Percentiles rank a stretch among this genome's conserved stretches.
These are phyloP conservation scores for Phyllotis vaccarum DNA, from an alignment of 2,797 vertebrate genomes.

Conservation along the genomic window DNA sequence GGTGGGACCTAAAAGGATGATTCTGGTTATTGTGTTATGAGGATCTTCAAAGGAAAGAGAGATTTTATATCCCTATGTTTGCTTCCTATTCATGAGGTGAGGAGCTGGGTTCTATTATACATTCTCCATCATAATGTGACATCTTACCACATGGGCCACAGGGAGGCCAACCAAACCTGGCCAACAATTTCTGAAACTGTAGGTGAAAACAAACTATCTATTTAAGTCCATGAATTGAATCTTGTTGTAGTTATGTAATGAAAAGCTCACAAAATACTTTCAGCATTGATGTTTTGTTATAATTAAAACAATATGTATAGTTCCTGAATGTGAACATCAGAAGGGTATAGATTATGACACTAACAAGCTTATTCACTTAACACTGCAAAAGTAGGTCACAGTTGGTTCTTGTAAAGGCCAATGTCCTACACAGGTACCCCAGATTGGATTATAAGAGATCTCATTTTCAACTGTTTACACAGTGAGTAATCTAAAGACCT, in stretches of 20 bases:
- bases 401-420: not conserved
- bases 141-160: not conserved
- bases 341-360: not conserved
- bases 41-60: not conserved
- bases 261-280: not conserved
- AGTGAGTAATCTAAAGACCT: conserved; percentile 13
- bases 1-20: fast-evolving
- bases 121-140: not conserved
- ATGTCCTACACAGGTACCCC: not conserved
- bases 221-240: not conserved
- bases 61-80: not conserved
- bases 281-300: not conserved
- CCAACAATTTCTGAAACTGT: not conserved
- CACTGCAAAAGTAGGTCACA: not conserved
- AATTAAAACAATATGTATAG: conserved; percentile 17
- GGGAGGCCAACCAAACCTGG: no score
- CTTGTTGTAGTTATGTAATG: not conserved
- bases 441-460: not conserved
- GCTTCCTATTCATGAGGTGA: not conserved
- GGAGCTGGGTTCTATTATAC: not conserved
- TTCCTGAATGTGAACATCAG: conserved; percentile 30
- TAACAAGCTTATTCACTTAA: not conserved
- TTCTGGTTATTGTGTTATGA: not conserved
- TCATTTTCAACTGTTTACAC: not conserved
- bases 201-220: not conserved